Base-by-base conservation (phyloP, 2,888 invertebrate species). In the Sarcophaga subvicina region DNA sequence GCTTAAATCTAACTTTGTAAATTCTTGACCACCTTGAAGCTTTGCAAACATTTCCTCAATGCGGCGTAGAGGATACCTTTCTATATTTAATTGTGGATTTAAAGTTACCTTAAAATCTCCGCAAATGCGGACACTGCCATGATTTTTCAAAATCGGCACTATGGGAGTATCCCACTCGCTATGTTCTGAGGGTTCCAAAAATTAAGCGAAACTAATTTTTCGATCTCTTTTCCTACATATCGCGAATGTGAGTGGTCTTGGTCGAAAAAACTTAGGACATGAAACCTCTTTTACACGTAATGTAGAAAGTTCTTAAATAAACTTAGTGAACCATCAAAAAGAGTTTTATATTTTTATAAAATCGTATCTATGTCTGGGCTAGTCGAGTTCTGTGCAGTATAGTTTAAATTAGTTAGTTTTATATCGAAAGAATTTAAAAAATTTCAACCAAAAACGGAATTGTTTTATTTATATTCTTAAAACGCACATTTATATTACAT, bases 101-200 rank as follows among this genome's bases (percentile, higher is more conserved):
- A 91, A 71, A 2, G 90, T 90, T 4, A 87, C 37, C 37, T 37
- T 8, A 37, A 37, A 37, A 37, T 10, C 37, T 37, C 37, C 37
- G 37, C 37, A 37, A 54, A 82, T 82, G 10, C 83, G 59, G 8
- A 87, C 64, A 45, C 71, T 70, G 88, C 88, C 88, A 59, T 85
- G 73, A 20, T 62, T 73, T 67, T 86, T 93, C 2, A 91, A 77
- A 1, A 93, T 89, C 2, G 91, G 90, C 4, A 92, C 92, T 5
- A 93, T 89, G 0, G 92, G 92, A 22, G 91, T 91, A 11, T 88
- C 91, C 91, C 91, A 92, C 20, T 88, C 85, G 27, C 71, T 76
- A 45, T 37, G 80, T 11, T 86, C 64, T 8, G 88, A 88, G 4
- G 81, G 87, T 45, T 84, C 47, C 84, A 60, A 89, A 49, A 80